A percentile compares a stretch with the other conserved stretches of the same genome.
These are phyloP conservation scores for Lobophora halterata DNA, from an alignment of 2,888 invertebrate genomes.

Conservation along the genomic window DNA sequence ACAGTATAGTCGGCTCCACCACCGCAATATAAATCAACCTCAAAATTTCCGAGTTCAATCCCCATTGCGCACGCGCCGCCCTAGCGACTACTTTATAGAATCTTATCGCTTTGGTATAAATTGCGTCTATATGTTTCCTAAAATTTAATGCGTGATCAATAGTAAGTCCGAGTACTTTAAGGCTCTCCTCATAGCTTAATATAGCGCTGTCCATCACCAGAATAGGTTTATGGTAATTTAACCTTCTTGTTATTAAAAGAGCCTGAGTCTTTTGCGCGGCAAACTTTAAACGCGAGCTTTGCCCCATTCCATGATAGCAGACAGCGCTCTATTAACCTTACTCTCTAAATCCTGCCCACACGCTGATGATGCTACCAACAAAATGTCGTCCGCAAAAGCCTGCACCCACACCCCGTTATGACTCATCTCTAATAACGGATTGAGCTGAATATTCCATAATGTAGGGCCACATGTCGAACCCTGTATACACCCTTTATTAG, in stretches of 20 bases:
- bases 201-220: slow-evolving; percentile 10
- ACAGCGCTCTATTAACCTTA: neutral
- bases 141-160: slow-evolving; percentile 9
- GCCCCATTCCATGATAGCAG: slow-evolving; percentile 14
- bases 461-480: too few relatives aligned
- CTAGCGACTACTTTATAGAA: slow-evolving; percentile 5
- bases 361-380: too few relatives aligned
- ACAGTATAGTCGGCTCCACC: slow-evolving; percentile 7
- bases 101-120: neutral
- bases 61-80: slow-evolving; percentile 8
- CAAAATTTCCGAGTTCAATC: slow-evolving; percentile 6
- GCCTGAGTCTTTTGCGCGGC: slow-evolving; percentile 22
- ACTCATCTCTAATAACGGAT: too few relatives aligned
- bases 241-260: slow-evolving; percentile 16
- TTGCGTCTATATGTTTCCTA: neutral
- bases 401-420: too few relatives aligned
- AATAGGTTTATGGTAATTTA: slow-evolving; percentile 11
- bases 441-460: too few relatives aligned
- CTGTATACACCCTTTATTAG: too few relatives aligned
- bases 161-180: slow-evolving; percentile 17
- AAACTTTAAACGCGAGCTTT: slow-evolving; percentile 14
- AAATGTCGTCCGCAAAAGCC: too few relatives aligned
- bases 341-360: neutral
- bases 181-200: neutral
- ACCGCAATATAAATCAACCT: slow-evolving; percentile 3